Conservation (phyloP, 2,797 vertebrate species). For the Falco rusticolus region DNA sequence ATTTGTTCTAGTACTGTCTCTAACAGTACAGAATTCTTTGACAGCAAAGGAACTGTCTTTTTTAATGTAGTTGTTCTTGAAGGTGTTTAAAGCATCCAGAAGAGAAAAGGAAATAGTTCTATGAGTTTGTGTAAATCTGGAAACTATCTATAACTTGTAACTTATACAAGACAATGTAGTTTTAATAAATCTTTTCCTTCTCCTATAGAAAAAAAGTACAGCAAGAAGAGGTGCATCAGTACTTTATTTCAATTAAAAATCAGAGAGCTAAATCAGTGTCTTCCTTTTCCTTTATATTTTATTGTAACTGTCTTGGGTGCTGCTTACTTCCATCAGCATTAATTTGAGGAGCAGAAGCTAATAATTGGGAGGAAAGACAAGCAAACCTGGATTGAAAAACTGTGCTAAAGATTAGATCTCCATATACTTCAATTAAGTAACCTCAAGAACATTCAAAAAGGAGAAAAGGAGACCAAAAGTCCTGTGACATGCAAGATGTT, state of each 20-base stretch:
- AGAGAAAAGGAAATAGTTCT: slow-evolving; percentile 6
- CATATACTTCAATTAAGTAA: background rate
- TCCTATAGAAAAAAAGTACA: background rate
- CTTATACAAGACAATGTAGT: background rate
- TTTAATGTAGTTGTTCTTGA: background rate
- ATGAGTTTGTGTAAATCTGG: background rate
- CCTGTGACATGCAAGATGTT: background rate
- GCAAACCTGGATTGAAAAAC: background rate
- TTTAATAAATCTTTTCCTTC: background rate
- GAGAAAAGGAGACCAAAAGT: background rate
- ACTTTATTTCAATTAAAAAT: background rate
- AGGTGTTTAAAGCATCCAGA: background rate
- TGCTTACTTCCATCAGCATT: background rate
- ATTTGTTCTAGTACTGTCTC: background rate
- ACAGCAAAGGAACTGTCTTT: background rate
- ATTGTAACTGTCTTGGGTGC: background rate
- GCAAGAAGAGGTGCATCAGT: background rate
- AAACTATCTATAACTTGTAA: background rate
- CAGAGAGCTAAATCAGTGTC: background rate
- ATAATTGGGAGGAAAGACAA: background rate
- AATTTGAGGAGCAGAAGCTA: background rate
- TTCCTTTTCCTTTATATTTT: background rate
- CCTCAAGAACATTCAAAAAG: background rate
- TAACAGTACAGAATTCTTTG: background rate
- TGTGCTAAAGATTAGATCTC: background rate